Evolutionary conservation across 2,888 invertebrate species (phyloP), one percentile per base, ranked within the genome.

Genomic region (Macrosiphum euphorbiae): DNA sequence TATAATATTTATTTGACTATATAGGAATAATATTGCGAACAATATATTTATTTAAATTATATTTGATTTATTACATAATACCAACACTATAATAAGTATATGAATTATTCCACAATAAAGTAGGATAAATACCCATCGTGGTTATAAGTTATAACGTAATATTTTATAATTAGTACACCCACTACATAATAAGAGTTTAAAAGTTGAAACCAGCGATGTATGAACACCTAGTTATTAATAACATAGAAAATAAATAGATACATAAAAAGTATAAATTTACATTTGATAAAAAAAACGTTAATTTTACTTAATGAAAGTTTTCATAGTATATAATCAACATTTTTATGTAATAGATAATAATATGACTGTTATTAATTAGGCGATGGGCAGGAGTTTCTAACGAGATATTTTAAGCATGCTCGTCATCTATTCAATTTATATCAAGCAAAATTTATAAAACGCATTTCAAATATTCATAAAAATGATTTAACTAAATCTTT

Each of bases 1-100:
- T 92, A 92, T 88, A 92, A 88, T 92, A 92, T 92, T 88, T 92
- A 92, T 92, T 92, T 88, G 88, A 92, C 88, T 92, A 78, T 35
- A 78, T 78, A 92, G 92, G 52, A 52, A 92, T 78, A 92, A 87
- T 92, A 92, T 87, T 61, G 47, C 47, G 58, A 87, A 92, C 61
- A 92, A 86, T 92, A 86, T 87, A 47, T 87, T 11, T 52, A 13
- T 91, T 86, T 85, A 44, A 85, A 91, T 85, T 86, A 86, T 55
- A 91, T 91, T 55, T n/a, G 0, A 10, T 91, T 91, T 85, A 41
- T 85, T 92, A 61, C 24, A 88, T 86, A 86, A 91, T 92, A 87
- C 35, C 47, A 91, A 10, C 41, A 85, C 16, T 44, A 41, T 84
- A 50, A 26, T 91, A 52, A 85, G n/a, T 92, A 58, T 61, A 61